Percentiles rank a stretch among this genome's conserved stretches.
Evolutionary conservation across 2,797 vertebrate species (phyloP).

Genomic region (Coluber constrictor): DNA sequence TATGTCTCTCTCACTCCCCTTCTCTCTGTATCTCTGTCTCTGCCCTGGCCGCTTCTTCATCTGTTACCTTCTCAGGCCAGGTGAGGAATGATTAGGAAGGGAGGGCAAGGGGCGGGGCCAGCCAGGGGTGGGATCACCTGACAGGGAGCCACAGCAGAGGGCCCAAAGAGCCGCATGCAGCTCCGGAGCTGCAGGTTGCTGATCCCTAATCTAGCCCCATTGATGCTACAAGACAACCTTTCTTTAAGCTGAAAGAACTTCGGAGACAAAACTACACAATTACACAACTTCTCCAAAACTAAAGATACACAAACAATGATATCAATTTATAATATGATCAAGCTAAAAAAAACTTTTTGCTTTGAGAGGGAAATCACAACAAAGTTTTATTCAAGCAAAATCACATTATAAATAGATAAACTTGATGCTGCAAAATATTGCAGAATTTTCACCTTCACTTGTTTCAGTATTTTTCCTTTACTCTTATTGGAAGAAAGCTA

Average conservation of each 20-base stretch:
- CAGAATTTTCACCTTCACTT: neutral
- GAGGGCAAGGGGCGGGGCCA: no score
- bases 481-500: neutral
- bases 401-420: neutral
- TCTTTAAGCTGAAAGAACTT: neutral
- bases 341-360: neutral
- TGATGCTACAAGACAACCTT: neutral
- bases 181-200: no score
- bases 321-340: neutral
- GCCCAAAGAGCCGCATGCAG: no score
- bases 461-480: neutral
- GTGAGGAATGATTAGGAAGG: no score
- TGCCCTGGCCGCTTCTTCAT: no score
- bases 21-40: no score
- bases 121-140: no score
- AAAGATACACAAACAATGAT: neutral
- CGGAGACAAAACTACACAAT: neutral
- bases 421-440: neutral
- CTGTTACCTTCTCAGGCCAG: no score
- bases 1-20: no score
- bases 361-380: neutral
- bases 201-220: neutral
- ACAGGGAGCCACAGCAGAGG: no score
- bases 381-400: neutral
- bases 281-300: neutral